Evolutionary conservation across 92 coral and sea anemone species (phyloP), one percentile per base, ranked within the genome.

Genomic region (Meandrina meandrites): DNA sequence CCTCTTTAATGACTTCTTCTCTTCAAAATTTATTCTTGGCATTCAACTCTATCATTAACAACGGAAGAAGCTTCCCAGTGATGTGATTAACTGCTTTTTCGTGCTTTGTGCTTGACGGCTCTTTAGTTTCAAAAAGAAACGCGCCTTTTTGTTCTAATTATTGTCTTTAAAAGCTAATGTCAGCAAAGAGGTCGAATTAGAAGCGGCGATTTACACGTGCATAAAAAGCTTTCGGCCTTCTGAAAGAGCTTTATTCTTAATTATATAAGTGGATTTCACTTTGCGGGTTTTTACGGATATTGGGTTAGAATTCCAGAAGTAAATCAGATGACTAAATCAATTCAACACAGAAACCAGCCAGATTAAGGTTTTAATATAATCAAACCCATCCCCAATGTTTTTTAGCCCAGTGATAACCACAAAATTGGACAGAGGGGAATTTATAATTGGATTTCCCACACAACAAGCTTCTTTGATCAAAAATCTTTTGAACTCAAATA

Each of bases 281-380:
- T 66, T 85, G 78, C n/a, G 83, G 87, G 72, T 57, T 84, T 40
- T 74, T 36, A 60, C 57, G 87, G 82, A 76, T 85, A 64, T 85
- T 45, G 82, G 88, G 37, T 75, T 76, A 60, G 81, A 84, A 84
- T 84, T 84, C 88, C 81, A 51, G 32, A 34, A 53, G 79, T 83
- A 19, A 18, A n/a, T 57, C 87, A 40, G 40, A 35, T 84, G 87
- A 48, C 45, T 48, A 12, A 48, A 48, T 84, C 45, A 57, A 56
- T 74, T 36, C 70, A 60, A 32, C 27, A 10, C 37, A 50, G 45
- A 36, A 54, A 24, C 79, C 73, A 56, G 62, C 74, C 69, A 40
- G 51, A 60, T 74, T 21, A 73, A 62, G 78, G 34, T 58, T 22
- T 48, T 10, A 40, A 14, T 10, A 66, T n/a, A 53, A 82, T 69